A percentile compares a stretch with the other conserved stretches of the same genome.
phyloP scores from a whole-genome alignment of 2,888 invertebrate species.

The Aelia acuminata region DNA sequence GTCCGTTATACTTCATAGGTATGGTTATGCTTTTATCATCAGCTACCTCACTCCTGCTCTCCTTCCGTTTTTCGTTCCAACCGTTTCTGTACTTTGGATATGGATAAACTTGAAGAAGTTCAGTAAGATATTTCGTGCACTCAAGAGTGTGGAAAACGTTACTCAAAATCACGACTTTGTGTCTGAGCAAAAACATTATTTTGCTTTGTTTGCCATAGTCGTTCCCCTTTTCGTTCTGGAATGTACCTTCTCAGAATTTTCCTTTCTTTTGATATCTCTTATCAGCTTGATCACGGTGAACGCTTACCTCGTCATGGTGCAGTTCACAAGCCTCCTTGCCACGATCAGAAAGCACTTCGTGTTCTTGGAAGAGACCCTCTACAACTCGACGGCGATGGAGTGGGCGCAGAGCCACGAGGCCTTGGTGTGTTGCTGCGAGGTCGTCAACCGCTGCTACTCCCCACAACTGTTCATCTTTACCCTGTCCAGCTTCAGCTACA shows the following conservation, averaged over 20 bases:
- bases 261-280: neutral
- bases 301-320: neutral
- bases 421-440: neutral
- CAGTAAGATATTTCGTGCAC: neutral
- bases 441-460: neutral
- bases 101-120: neutral
- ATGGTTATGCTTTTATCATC: neutral
- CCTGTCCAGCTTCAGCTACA: neutral
- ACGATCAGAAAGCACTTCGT: neutral
- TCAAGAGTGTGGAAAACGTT: neutral
- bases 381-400: neutral
- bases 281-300: neutral
- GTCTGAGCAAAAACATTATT: neutral
- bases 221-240: neutral
- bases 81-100: neutral
- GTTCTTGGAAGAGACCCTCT: neutral
- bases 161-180: neutral
- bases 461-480: neutral
- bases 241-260: neutral
- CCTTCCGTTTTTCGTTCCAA: neutral
- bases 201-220: neutral
- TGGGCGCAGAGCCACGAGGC: neutral
- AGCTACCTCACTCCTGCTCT: neutral
- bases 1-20: neutral
- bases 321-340: neutral